A percentile compares a stretch with the other conserved stretches of the same genome.
Conservation (phyloP, 2,797 vertebrate genomes). For the Streptopelia turtur region DNA sequence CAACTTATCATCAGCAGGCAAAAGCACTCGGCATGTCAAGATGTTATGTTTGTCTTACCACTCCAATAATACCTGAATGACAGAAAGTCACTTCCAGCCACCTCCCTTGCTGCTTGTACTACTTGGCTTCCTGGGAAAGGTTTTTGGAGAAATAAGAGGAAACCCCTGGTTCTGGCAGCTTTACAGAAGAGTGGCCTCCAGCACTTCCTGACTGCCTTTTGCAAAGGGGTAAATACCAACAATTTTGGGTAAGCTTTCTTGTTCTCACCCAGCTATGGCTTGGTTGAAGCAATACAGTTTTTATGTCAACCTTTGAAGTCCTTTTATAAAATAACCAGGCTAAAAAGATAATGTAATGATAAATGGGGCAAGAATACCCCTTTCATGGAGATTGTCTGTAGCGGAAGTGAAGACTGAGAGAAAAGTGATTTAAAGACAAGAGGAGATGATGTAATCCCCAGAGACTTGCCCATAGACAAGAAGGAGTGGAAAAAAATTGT, state of each 20-base stretch:
- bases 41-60: neutral
- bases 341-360: neutral
- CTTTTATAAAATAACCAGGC: neutral
- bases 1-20: slow-evolving; percentile 46
- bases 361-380: neutral
- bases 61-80: slow-evolving; percentile 28
- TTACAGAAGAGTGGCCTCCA: neutral
- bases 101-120: slow-evolving; percentile 34
- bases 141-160: slow-evolving; percentile 22
- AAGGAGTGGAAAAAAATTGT: neutral
- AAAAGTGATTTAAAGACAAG: neutral
- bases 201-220: neutral
- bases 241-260: neutral
- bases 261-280: neutral
- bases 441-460: neutral
- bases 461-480: neutral
- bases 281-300: neutral
- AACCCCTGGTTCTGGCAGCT: fast-evolving
- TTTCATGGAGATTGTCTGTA: neutral
- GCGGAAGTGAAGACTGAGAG: neutral
- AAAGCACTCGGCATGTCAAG: neutral
- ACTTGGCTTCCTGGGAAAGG: neutral
- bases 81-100: slow-evolving; percentile 51
- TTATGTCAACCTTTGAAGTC: neutral
- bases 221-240: neutral